Base-by-base conservation (phyloP, 2,797 vertebrate genomes). In the Melanotaenia boesemani region DNA sequence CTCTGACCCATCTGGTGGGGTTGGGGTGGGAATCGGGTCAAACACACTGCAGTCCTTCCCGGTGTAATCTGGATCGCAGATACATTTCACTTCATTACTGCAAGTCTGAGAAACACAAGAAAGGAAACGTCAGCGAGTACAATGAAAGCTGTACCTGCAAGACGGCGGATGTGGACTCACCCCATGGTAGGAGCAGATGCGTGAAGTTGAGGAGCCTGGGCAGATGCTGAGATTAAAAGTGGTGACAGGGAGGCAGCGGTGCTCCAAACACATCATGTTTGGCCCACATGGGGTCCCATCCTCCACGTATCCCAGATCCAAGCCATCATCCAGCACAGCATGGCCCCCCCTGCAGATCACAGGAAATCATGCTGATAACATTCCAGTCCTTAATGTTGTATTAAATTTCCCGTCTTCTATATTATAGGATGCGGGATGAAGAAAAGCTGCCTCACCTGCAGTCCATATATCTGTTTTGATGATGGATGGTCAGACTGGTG, bases 1-100 rank as follows among this genome's bases (percentile, higher is more conserved):
- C 83, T 97, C 97, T 0, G 86, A 94, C 70, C 96, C 96, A 0
- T 96, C 97, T 0, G 93, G 93, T 0, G 94, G 94, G 2, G 94
- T 96, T 5, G 97, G 93, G 6, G 96, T 95, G 0, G 96, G 96
- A 73, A 97, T 94, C 0, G 97, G 98, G 91, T 99, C 96, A n/a
- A 95, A 96, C 70, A 99, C 95, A 6, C 98, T 99, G 86, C 98
- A 99, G 94, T 99, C 98, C 90, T 96, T 99, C 67, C 98, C 98
- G 0, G 98, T 99, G 95, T 96, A 98, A 88, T 98, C 96, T 0
- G 94, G 72, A 72, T 98, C 95, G 72, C 98, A 99, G 93, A 99
- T 99, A 77, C 98, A 99, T 84, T 96, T 97, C 76, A 97, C 95
- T 88, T 99, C 97, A 0, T 98, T 99, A 81, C 96, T 99, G 94